phyloP scores from a whole-genome alignment of 2,888 invertebrate genomes.

The Sminthurinus aureus region DNA sequence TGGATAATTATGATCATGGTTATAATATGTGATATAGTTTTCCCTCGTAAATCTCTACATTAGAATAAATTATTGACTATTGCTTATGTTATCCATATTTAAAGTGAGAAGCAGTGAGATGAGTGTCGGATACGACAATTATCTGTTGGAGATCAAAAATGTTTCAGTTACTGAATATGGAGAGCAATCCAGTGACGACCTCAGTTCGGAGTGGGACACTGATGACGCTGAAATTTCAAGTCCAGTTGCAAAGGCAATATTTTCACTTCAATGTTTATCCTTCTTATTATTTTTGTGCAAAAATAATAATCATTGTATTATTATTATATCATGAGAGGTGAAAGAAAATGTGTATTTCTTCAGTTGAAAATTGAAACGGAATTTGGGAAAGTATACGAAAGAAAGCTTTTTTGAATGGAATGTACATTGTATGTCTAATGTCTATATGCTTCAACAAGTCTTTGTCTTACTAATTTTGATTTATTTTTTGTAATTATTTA shows the following conservation, averaged over 20 bases:
- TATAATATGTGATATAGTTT: no score
- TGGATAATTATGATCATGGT: no score
- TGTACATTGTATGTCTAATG: no score
- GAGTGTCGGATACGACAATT: constrained; percentile 57
- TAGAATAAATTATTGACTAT: no score
- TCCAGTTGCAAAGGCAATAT: constrained; percentile 15
- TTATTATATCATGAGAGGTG: constrained; percentile 46
- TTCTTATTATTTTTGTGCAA: neutral
- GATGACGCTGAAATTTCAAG: constrained; percentile 64
- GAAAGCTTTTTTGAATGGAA: no score
- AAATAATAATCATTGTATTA: constrained; percentile 19
- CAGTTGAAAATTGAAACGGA: no score
- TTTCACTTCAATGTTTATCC: neutral
- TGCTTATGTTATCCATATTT: constrained; percentile 9
- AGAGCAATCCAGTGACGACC: constrained; percentile 84
- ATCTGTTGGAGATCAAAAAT: constrained; percentile 49
- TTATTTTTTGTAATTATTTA: no score
- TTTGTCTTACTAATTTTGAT: no score
- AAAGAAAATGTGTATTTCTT: no score
- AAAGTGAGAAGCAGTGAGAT: constrained; percentile 45
- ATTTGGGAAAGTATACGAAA: no score
- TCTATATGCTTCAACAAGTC: no score
- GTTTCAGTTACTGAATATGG: constrained; percentile 74
- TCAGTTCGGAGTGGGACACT: constrained; percentile 91
- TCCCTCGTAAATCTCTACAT: no score